phyloP scores from a whole-genome alignment of 2,888 invertebrate genomes.

The Lasioglossum zephyrum region DNA sequence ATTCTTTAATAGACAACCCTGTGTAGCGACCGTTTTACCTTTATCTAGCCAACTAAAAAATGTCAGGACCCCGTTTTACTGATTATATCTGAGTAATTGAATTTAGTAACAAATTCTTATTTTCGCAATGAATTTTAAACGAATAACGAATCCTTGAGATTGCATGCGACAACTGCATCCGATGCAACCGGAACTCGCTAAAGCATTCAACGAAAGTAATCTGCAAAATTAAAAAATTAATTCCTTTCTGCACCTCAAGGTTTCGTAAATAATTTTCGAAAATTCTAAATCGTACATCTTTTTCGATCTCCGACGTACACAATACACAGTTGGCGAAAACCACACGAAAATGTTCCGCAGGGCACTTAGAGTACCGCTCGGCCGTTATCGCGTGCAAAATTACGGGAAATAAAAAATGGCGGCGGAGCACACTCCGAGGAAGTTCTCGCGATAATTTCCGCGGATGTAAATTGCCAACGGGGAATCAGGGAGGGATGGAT shows the following conservation, averaged over 20 bases:
- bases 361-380: not conserved
- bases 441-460: constrained; percentile 19
- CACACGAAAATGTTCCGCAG: not conserved
- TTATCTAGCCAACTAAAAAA: not conserved
- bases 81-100: not conserved
- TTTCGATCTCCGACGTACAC: not conserved
- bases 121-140: not conserved
- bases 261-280: not conserved
- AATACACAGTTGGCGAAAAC: not conserved
- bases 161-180: not conserved
- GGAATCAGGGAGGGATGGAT: not conserved
- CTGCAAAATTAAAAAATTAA: not conserved
- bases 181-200: too few relatives aligned
- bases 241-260: not conserved
- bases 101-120: not conserved
- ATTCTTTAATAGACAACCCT: not conserved
- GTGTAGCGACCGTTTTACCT: not conserved
- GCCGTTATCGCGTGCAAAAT: not conserved
- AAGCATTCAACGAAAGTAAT: not conserved
- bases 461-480: not conserved
- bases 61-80: not conserved
- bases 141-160: not conserved
- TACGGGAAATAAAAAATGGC: not conserved
- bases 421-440: not conserved
- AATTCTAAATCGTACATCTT: not conserved